Evolutionary conservation across 2,797 vertebrate species (phyloP).

Genomic region (Ceyx erithaca): DNA sequence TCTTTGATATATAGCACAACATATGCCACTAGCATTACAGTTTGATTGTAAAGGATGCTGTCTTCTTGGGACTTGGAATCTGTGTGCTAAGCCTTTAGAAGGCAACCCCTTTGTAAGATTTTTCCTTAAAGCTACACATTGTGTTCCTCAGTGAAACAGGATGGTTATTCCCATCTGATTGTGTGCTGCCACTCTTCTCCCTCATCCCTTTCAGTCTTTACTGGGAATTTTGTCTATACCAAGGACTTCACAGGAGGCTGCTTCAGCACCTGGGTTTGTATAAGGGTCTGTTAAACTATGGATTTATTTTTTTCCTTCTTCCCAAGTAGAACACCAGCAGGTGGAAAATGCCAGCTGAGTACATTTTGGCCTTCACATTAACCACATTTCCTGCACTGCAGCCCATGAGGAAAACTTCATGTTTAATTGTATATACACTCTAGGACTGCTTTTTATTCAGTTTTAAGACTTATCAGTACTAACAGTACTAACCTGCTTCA

Average conservation of each 20-base stretch:
- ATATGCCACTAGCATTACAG: neutral
- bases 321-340: neutral
- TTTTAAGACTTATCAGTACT: neutral
- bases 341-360: neutral
- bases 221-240: neutral
- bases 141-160: neutral
- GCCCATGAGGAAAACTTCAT: neutral
- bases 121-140: neutral
- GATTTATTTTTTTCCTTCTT: neutral
- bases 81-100: neutral
- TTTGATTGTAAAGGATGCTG: neutral
- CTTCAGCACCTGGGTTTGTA: neutral
- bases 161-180: neutral
- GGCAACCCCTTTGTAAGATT: neutral
- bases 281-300: neutral
- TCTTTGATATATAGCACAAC: rapidly evolving
- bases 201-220: neutral
- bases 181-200: neutral
- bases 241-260: neutral
- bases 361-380: neutral
- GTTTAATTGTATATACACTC: neutral
- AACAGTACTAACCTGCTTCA: neutral
- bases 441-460: neutral
- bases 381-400: neutral
- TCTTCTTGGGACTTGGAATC: too few relatives aligned